These are phyloP conservation scores for Parnassius mnemosyne DNA, from an alignment of 2,888 invertebrate species.

Conservation along the genomic window DNA sequence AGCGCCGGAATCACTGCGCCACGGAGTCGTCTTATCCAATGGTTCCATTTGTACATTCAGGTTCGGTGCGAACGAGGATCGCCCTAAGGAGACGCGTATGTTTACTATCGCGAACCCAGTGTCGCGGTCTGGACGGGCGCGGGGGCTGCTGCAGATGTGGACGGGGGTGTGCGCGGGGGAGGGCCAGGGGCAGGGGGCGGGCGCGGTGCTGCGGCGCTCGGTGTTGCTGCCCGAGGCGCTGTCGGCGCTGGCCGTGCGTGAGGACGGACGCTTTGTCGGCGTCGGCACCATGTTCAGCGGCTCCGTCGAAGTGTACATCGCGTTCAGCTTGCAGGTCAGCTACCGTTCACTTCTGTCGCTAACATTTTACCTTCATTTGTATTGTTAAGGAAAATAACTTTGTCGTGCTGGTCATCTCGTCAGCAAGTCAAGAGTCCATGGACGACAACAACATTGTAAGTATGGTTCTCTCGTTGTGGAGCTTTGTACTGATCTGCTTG, in stretches of 20 bases:
- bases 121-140: constrained; percentile 58
- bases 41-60: background rate
- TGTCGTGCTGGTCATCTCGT: too few species aligned
- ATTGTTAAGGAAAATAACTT: too few species aligned
- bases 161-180: constrained; percentile 83
- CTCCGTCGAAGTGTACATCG: constrained; percentile 93
- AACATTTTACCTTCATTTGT: too few species aligned
- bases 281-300: constrained; percentile 97
- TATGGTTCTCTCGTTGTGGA: too few species aligned
- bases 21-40: too few species aligned
- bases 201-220: constrained; percentile 74
- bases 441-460: too few species aligned
- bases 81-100: constrained; percentile 83
- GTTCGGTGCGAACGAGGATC: constrained; percentile 79
- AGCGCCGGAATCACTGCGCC: too few species aligned
- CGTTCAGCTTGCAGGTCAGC: constrained; percentile 92
- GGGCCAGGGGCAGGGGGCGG: constrained; percentile 88
- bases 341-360: constrained; percentile 15
- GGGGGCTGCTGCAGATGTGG: constrained; percentile 64
- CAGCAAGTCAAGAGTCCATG: too few species aligned
- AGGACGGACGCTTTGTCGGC: constrained; percentile 95
- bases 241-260: constrained; percentile 91
- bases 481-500: too few species aligned
- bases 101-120: constrained; percentile 91
- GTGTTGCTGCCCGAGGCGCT: constrained; percentile 86